Base-by-base conservation (phyloP, 1,140 invertebrate species). In the Platyscapa corneri region DNA sequence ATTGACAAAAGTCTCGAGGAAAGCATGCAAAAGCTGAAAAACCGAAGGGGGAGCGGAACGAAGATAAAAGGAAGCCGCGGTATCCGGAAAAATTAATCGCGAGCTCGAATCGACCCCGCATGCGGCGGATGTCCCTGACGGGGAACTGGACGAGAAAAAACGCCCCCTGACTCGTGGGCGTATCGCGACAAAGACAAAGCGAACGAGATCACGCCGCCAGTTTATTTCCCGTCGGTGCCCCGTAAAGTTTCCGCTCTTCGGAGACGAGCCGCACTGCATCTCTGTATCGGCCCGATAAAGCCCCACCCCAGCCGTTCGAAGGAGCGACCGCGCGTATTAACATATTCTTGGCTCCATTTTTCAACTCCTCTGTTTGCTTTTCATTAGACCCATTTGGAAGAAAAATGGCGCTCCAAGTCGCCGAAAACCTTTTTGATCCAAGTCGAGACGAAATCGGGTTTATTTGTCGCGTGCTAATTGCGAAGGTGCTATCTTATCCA, bases 331-430 rank as follows among this genome's bases (percentile, higher is more conserved):
- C 37, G 20, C 70, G 53, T 78, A 85, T 85, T 80, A 80, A 39
- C 77, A 85, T 85, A 78, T 80, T 75, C 75, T 64, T 85, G 77
- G 64, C 64, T 84, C 77, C 76, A 84, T 80, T 85, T 85, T 84
- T 79, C 64, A 77, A 8, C 49, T 20, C 65, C 39, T 77, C 34
- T 49, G n/a, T 37, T 77, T 78, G 56, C 37, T 70, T 78, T 46
- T 78, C 60, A 84, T 78, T 77, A 84, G 39, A 34, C 39, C 34
- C 27, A 37, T 64, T 0, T 32, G 27, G 34, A 82, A 56, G 70
- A 83, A 83, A 83, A 64, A 76, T 76, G 34, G 49, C 76, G 56
- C n/a, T 39, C n/a, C n/a, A 32, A 42, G 64, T 83, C 64, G 2
- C 49, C 49, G 32, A 34, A 34, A 14, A 67, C 7, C n/a, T 64